phyloP scores from a whole-genome alignment of 2,888 invertebrate species.

The Drosophila helvetica region DNA sequence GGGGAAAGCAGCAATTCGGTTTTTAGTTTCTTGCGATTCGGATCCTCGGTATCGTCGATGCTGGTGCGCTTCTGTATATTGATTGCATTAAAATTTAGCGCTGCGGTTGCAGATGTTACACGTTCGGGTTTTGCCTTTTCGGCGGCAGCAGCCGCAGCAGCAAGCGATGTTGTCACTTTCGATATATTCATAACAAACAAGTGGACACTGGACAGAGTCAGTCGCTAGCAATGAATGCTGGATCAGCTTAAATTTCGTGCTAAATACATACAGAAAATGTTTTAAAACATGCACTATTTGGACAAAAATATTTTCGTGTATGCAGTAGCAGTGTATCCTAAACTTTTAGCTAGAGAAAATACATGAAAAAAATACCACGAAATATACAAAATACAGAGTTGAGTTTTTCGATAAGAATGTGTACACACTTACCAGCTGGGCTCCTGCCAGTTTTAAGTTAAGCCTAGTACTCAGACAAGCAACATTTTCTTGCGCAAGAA shows the following conservation, averaged over 20 bases:
- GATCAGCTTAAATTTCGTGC: slow-evolving; percentile 47
- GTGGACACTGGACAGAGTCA: slow-evolving; percentile 57
- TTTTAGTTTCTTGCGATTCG: slow-evolving; percentile 67
- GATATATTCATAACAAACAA: slow-evolving; percentile 78
- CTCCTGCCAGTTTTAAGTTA: too few species aligned
- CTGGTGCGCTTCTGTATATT: slow-evolving; percentile 72
- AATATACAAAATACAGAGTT: slow-evolving; percentile 47
- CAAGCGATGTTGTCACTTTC: slow-evolving; percentile 79
- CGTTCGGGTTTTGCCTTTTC: slow-evolving; percentile 80
- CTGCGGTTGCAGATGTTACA: slow-evolving; percentile 71
- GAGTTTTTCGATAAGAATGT: slow-evolving; percentile 59
- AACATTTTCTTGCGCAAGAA: too few species aligned
- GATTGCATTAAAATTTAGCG: slow-evolving; percentile 59
- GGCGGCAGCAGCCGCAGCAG: slow-evolving; percentile 77
- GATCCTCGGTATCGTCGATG: slow-evolving; percentile 61
- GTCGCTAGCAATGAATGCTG: slow-evolving; percentile 53
- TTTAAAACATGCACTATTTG: slow-evolving; percentile 68
- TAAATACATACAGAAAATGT: slow-evolving; percentile 65
- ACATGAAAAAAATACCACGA: slow-evolving; percentile 16
- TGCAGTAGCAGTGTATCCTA: slow-evolving; percentile 66
- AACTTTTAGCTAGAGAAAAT: slow-evolving; percentile 10
- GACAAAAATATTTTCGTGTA: slow-evolving; percentile 74
- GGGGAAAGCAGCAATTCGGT: slow-evolving; percentile 66
- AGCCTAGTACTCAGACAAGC: too few species aligned
- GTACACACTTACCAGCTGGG: slow-evolving; percentile 38